Percentiles rank a stretch among this genome's conserved stretches.
phyloP scores from a whole-genome alignment of 2,797 vertebrate species.

The Danio albolineatus region DNA sequence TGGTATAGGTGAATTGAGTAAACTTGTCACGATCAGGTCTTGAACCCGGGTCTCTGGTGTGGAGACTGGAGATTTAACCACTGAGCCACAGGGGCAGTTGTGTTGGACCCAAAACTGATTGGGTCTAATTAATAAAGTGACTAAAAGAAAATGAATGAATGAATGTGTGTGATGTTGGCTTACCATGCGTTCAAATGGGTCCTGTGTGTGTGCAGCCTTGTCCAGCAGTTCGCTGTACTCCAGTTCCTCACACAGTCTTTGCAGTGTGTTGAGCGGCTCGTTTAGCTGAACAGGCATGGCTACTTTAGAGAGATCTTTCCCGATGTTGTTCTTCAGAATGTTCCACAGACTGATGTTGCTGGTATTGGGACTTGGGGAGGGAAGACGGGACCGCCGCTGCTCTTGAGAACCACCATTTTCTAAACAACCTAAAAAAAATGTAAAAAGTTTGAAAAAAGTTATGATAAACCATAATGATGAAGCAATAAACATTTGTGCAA shows the following conservation, averaged over 20 bases:
- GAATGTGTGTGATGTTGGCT: not conserved
- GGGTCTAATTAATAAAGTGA: too few species aligned
- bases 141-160: too few species aligned
- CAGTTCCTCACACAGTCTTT: slow-evolving; percentile 95
- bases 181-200: slow-evolving; percentile 92
- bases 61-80: too few species aligned
- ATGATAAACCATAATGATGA: too few species aligned
- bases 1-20: too few species aligned
- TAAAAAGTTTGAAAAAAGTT: too few species aligned
- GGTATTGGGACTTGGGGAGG: slow-evolving; percentile 86
- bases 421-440: slow-evolving; percentile 60
- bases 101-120: too few species aligned
- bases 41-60: too few species aligned
- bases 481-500: too few species aligned
- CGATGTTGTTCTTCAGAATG: slow-evolving; percentile 97
- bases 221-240: slow-evolving; percentile 96
- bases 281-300: slow-evolving; percentile 96
- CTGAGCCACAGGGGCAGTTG: too few species aligned
- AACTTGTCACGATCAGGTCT: too few species aligned
- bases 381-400: slow-evolving; percentile 80
- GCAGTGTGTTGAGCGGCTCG: slow-evolving; percentile 94
- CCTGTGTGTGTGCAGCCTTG: slow-evolving; percentile 80
- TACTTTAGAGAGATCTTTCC: slow-evolving; percentile 97
- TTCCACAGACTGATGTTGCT: slow-evolving; percentile 95
- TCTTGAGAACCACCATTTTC: slow-evolving; percentile 62